These are phyloP conservation scores for Neofelis nebulosa DNA, from an alignment of 2,113 vertebrate species.

Conservation along the genomic window DNA sequence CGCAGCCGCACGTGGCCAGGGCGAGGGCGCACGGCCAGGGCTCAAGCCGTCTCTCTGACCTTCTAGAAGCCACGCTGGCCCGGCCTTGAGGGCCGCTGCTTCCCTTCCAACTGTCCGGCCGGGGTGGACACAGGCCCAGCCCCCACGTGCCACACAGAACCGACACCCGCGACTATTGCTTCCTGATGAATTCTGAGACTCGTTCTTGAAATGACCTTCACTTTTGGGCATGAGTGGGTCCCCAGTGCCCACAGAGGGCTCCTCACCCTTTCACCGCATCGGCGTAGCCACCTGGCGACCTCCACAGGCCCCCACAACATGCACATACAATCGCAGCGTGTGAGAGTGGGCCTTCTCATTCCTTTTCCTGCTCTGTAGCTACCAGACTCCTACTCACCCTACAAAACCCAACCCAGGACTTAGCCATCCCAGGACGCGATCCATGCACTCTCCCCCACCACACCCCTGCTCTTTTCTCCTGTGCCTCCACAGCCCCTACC, in stretches of 20 bases:
- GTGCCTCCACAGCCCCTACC: background rate
- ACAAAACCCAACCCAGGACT: background rate
- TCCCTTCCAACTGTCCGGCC: background rate
- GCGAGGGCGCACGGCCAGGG: rapidly evolving
- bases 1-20: background rate
- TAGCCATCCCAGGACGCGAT: background rate
- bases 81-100: background rate
- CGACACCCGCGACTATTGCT: background rate
- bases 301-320: rapidly evolving
- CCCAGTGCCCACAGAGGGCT: background rate
- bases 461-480: background rate
- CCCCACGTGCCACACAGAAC: background rate
- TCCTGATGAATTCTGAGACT: background rate
- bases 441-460: rapidly evolving
- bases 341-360: background rate
- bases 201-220: background rate
- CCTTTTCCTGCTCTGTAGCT: background rate
- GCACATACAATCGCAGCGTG: rapidly evolving
- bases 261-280: background rate
- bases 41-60: rapidly evolving
- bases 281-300: rapidly evolving
- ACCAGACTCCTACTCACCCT: background rate
- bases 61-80: too few relatives aligned
- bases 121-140: background rate
- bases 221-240: background rate